Evolutionary conservation across 2,797 vertebrate species (phyloP).

Genomic region (Cephalopachus bancanus): DNA sequence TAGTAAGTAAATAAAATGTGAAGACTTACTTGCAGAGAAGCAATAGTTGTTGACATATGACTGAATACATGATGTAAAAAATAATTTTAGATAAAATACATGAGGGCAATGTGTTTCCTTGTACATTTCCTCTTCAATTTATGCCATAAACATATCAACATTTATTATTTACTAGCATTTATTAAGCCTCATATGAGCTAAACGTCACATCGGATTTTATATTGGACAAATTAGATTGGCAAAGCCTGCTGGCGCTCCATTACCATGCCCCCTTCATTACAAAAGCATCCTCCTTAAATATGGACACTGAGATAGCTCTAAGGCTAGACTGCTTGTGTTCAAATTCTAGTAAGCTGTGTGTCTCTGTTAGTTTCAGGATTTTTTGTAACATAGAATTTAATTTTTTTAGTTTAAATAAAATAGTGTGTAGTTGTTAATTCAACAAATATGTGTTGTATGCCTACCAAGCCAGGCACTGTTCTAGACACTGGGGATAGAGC

Average conservation of each 20-base stretch:
- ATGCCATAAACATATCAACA: slow-evolving; percentile 62
- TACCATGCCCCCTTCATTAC: neutral
- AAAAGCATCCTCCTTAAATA: neutral
- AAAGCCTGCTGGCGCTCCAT: neutral
- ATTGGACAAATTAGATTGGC: neutral
- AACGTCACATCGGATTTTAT: neutral
- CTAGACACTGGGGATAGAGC: neutral
- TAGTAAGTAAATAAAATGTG: slow-evolving; percentile 64
- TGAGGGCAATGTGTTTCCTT: neutral
- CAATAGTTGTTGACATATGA: slow-evolving; percentile 32
- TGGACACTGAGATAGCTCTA: neutral
- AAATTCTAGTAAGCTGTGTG: neutral
- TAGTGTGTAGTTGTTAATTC: neutral
- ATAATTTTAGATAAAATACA: slow-evolving; percentile 36
- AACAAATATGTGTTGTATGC: neutral
- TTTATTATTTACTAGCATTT: slow-evolving; percentile 66
- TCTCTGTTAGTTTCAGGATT: neutral
- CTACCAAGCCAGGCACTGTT: neutral
- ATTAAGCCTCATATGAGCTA: slow-evolving; percentile 35
- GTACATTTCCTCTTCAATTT: slow-evolving; percentile 24
- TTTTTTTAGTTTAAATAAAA: slow-evolving; percentile 35
- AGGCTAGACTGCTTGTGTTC: neutral
- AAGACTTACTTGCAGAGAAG: neutral
- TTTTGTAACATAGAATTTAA: slow-evolving; percentile 39
- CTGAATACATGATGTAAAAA: slow-evolving; percentile 46